Evolutionary conservation across 2,888 invertebrate species (phyloP).

Genomic region (Spicauda simplicius): DNA sequence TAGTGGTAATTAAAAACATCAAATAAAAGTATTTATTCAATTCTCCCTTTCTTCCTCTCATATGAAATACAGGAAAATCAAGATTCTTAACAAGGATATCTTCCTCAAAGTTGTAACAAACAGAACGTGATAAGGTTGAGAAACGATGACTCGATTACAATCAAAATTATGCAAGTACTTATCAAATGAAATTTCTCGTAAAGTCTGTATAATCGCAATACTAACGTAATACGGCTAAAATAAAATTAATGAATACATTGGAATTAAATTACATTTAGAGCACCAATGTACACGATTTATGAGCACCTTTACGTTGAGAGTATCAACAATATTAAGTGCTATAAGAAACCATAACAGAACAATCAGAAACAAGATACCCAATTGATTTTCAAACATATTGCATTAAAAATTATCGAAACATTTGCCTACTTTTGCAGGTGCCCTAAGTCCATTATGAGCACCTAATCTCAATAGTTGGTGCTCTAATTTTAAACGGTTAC

Average conservation of each 20-base stretch:
- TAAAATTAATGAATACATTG: conserved; percentile 23
- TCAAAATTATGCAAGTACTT: too few relatives aligned
- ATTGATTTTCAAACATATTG: not conserved
- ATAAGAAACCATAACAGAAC: too few relatives aligned
- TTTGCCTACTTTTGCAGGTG: not conserved
- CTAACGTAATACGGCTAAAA: conserved; percentile 2
- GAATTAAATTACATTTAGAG: conserved; percentile 19
- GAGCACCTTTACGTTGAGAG: conserved; percentile 5
- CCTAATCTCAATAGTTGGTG: conserved; percentile 3
- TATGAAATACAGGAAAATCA: too few relatives aligned
- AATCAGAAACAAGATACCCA: not conserved
- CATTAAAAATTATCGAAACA: not conserved
- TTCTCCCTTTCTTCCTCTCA: too few relatives aligned
- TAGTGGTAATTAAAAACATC: too few relatives aligned
- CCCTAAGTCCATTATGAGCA: not conserved
- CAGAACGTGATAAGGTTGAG: not conserved
- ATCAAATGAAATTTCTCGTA: not conserved
- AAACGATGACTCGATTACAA: not conserved
- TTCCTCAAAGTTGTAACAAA: too few relatives aligned
- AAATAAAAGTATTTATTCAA: too few relatives aligned
- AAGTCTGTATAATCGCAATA: not conserved
- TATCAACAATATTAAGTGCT: too few relatives aligned
- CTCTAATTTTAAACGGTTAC: not conserved
- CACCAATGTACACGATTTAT: conserved; percentile 12
- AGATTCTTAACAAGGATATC: too few relatives aligned